Percentiles rank a stretch among this genome's conserved stretches.
phyloP scores from a whole-genome alignment of 2,113 vertebrate genomes.

The Aythya baeri region DNA sequence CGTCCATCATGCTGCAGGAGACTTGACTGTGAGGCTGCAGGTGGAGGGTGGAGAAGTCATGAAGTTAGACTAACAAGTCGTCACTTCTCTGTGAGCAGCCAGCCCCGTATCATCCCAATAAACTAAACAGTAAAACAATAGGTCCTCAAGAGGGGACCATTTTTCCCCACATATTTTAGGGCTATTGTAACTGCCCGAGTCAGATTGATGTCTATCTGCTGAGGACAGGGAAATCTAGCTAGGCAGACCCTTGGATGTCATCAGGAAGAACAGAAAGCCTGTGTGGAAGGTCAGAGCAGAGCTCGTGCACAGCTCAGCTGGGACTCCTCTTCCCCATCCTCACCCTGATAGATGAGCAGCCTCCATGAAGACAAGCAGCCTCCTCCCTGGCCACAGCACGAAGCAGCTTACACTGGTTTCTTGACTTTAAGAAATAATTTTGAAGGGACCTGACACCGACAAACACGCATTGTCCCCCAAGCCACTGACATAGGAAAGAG shows the following conservation, averaged over 20 bases:
- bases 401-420: neutral
- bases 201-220: neutral
- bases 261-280: neutral
- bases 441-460: neutral
- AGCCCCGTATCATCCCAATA: neutral
- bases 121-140: too few relatives aligned
- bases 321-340: neutral
- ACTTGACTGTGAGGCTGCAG: neutral
- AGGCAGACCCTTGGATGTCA: neutral
- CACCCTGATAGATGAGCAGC: neutral
- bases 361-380: neutral
- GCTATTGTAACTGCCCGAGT: neutral
- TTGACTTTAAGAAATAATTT: neutral
- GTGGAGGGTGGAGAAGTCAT: neutral
- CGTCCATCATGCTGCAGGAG: neutral
- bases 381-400: neutral
- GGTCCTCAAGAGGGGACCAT: neutral
- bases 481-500: neutral
- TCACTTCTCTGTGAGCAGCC: neutral
- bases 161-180: neutral
- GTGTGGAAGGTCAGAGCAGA: neutral
- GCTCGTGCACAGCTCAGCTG: neutral
- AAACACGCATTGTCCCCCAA: neutral
- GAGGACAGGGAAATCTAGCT: neutral
- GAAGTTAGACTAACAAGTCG: neutral